These are phyloP conservation scores for Morelia viridis DNA, from an alignment of 2,797 vertebrate genomes.

Conservation along the genomic window DNA sequence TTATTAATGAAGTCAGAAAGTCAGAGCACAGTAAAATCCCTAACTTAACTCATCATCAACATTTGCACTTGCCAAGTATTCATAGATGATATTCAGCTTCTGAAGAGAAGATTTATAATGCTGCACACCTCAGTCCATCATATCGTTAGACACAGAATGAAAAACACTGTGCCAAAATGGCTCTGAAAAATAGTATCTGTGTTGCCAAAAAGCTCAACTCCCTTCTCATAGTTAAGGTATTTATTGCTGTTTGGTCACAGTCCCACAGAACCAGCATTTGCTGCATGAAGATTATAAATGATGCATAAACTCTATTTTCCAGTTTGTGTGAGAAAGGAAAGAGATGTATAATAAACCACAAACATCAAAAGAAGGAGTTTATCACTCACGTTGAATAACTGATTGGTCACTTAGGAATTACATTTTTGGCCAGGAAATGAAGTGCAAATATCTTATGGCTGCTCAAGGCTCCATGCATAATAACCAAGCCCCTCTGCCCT, in stretches of 20 bases:
- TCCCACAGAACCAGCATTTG: not conserved
- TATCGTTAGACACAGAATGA: constrained; percentile 51
- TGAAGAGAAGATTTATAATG: constrained; percentile 54
- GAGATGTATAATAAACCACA: not conserved
- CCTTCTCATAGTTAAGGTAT: constrained; percentile 25
- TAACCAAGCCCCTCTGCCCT: not conserved
- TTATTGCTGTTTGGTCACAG: constrained; percentile 46
- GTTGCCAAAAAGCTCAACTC: constrained; percentile 38
- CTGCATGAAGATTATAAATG: constrained; percentile 45
- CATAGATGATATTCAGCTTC: constrained; percentile 53
- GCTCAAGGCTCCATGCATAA: not conserved
- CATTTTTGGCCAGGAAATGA: not conserved
- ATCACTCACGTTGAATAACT: not conserved
- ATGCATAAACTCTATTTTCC: constrained; percentile 14
- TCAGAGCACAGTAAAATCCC: constrained; percentile 53
- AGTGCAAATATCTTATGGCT: not conserved
- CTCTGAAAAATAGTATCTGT: constrained; percentile 54
- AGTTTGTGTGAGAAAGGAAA: constrained; percentile 40
- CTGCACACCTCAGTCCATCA: constrained; percentile 33
- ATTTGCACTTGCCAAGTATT: constrained; percentile 50
- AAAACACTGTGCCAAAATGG: constrained; percentile 22
- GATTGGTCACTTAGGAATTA: not conserved
- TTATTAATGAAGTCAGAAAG: constrained; percentile 61
- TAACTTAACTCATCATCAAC: constrained; percentile 54
- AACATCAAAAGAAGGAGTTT: not conserved